A percentile compares a stretch with the other conserved stretches of the same genome.
These are phyloP conservation scores for Mus musculus DNA, from an alignment of 2,113 vertebrate genomes.

Conservation along the genomic window GRCm39 chr1:19369501-19370000, in stretches of 20 bases:
- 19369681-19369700: not conserved
- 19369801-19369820: conserved; percentile 25
- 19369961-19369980: not conserved
- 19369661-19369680: not conserved
- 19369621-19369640: not conserved
- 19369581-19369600: not conserved
- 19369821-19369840: not conserved
- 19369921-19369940: not conserved
- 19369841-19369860: not conserved
- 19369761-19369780: not conserved
- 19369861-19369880: not conserved
- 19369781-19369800: not conserved
- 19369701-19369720: not conserved
- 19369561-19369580: not conserved
- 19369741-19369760: not conserved
- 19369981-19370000: not conserved
- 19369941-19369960: not conserved
- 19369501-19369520: not conserved
- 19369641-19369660: not conserved
- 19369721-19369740: not conserved
- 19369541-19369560: not conserved
- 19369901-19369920: too few relatives aligned
- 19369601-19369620: conserved; percentile 15
- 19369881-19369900: not conserved
- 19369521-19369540: not conserved